Base-by-base conservation (phyloP, 1,140 invertebrate species). In the Drosophila ambigua region DNA sequence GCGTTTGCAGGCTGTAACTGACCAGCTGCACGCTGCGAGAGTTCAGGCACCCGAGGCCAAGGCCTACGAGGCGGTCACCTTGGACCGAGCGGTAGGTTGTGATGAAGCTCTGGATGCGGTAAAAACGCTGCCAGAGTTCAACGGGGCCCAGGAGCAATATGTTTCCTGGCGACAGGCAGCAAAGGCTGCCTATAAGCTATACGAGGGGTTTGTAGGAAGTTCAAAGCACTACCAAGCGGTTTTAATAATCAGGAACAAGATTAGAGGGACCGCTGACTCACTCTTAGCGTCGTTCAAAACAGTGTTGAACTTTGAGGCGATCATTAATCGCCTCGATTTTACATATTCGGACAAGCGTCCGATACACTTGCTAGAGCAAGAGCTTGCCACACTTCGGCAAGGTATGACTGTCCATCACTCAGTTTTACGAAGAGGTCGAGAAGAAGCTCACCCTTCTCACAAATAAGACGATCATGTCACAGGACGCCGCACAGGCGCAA, bases 291-390 rank as follows among this genome's bases (percentile, higher is more conserved):
- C 50, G 15, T 77, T 64, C 26, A 66, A 63, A 11, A 71, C 57
- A n/a, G 53, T 66, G n/a, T 41, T 72, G n/a, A 77, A 77, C 57
- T 73, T 73, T 24, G 53, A 68, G n/a, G 69, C 69, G 9, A 77
- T 73, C 35, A 64, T 73, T 24, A 44, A 48, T 41, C 39, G 64
- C 9, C 51, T 77, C 5, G 64, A 73, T 51, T 68, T 60, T 24
- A 59, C 55, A 26, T 68, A 68, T 28, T 11, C 49, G n/a, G 69
- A 73, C 39, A 72, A 67, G 43, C 35, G 57, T 41, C 62, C 73
- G 26, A 20, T 77, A 7, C 58, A 66, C 20, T 9, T 66, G n/a
- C 43, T 77, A 16, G 28, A 28, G 1, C 28, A 7, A 7, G 28
- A 28, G 7, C 28, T 28, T 2, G 28, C 28, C 28, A 28, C 28